Base-by-base conservation (phyloP, 2,113 vertebrate genomes). In the Grallaria varia region DNA sequence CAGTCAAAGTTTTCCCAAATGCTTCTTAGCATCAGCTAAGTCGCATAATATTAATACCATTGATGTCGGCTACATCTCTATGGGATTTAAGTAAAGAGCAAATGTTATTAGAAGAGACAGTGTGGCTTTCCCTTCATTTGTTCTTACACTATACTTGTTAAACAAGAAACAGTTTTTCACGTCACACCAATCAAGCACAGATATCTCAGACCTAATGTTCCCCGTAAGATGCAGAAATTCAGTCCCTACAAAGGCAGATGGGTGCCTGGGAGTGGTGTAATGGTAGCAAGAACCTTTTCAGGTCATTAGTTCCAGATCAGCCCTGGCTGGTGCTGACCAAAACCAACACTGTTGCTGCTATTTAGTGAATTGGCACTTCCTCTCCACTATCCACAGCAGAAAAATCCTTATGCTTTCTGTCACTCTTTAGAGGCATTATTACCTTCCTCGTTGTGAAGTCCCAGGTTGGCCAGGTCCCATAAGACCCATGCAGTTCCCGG, bases 1-100 rank as follows among this genome's bases (percentile, higher is more conserved):
- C 97, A 96, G 92, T 96, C 96, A 96, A 88, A 93, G 84, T 96
- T 97, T 95, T 96, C 96, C 96, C 96, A 97, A 93, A 94, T 94
- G 95, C 96, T 96, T 95, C 95, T 96, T 96, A 97, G 95, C 90
- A 90, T 95, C 95, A 96, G 92, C 95, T 96, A 95, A 97, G 87
- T 93, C 71, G 9, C 94, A 95, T 95, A 97, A 95, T 95, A 97
- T 95, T 97, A 96, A 96, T 96, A 92, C 87, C 85, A 69, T 63
- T 4, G 0, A 93, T 94, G 94, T 73, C 94, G 96, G 96, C 76
- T 90, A 55, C 42, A 78, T 92, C 92, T 94, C 90, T 72, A 14
- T 60, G 92, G 91, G 95, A 95, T 95, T 97, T 96, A 56, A 85
- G 82, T 42, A 75, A 96, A 96, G 66, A 93, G 67, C 9, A 68